phyloP scores from a whole-genome alignment of 2,888 invertebrate genomes.

The Apamea anceps region DNA sequence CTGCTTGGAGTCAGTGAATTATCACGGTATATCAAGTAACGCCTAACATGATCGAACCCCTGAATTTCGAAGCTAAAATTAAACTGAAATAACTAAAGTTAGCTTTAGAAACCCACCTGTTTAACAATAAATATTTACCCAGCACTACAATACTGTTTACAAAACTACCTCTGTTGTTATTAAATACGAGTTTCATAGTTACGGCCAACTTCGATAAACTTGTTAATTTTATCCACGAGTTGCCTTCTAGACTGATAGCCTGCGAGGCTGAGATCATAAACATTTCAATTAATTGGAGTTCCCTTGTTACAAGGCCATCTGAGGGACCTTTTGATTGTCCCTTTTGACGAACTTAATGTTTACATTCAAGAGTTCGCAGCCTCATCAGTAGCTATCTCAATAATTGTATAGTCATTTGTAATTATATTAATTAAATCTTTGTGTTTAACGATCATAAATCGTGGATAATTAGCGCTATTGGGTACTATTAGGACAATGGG shows the following conservation, averaged over 20 bases:
- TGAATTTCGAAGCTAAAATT: conserved; percentile 25
- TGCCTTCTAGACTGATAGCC: conserved; percentile 66
- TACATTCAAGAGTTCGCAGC: conserved; percentile 76
- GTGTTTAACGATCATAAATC: conserved; percentile 64
- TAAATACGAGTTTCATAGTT: conserved; percentile 41
- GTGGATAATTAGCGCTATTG: conserved; percentile 64
- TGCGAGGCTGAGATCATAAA: conserved; percentile 76
- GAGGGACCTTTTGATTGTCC: conserved; percentile 77
- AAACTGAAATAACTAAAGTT: conserved; percentile 38
- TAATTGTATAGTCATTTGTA: conserved; percentile 67
- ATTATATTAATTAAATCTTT: conserved; percentile 72
- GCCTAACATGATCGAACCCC: conserved; percentile 15
- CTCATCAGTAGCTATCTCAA: conserved; percentile 69
- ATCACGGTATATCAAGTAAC: conserved; percentile 46
- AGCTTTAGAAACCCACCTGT: conserved; percentile 37
- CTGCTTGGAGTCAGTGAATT: conserved; percentile 29
- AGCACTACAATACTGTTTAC: conserved; percentile 30
- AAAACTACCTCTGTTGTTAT: conserved; percentile 38
- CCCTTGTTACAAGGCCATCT: conserved; percentile 70
- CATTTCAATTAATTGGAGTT: conserved; percentile 82
- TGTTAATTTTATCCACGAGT: conserved; percentile 66
- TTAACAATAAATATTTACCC: conserved; percentile 43
- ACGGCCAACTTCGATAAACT: conserved; percentile 33
- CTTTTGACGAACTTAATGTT: conserved; percentile 79
- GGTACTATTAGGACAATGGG: conserved; percentile 56